Evolutionary conservation across 1,140 invertebrate genomes (phyloP).

Genomic region (Cataglyphis hispanica): DNA sequence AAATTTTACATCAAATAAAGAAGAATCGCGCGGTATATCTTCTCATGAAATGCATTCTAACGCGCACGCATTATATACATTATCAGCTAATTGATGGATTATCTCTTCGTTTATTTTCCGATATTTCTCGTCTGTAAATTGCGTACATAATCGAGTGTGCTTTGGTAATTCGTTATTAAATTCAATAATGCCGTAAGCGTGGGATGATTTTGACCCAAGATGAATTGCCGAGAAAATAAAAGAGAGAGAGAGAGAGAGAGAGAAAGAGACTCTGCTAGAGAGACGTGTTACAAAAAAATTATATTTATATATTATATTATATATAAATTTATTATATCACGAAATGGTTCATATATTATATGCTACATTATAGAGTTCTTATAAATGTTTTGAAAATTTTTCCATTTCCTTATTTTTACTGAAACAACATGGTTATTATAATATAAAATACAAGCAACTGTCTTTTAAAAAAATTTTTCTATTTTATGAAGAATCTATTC

Average conservation of each 20-base stretch:
- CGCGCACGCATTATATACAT: constrained; percentile 14
- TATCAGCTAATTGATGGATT: constrained; percentile 33
- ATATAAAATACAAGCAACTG: background rate
- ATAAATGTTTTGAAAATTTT: background rate
- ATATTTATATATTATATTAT: background rate
- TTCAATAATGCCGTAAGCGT: constrained; percentile 49
- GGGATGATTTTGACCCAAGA: constrained; percentile 47
- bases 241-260: background rate
- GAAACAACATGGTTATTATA: constrained; percentile 25
- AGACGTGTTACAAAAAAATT: background rate
- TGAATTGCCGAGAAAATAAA: constrained; percentile 21
- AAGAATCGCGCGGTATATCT: constrained; percentile 13
- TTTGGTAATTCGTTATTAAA: constrained; percentile 46
- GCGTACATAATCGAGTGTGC: constrained; percentile 7
- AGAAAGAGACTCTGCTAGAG: background rate
- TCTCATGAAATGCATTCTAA: constrained; percentile 27
- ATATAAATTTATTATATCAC: background rate
- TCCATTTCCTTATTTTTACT: background rate
- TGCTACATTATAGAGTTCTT: background rate
- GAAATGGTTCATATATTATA: background rate
- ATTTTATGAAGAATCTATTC: background rate
- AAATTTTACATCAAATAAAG: constrained; percentile 52
- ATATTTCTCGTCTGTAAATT: constrained; percentile 3
- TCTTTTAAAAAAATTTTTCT: background rate
- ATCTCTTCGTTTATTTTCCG: constrained; percentile 44